Evolutionary conservation across 2,797 vertebrate species (phyloP).

Genomic region (Scleropages formosus): DNA sequence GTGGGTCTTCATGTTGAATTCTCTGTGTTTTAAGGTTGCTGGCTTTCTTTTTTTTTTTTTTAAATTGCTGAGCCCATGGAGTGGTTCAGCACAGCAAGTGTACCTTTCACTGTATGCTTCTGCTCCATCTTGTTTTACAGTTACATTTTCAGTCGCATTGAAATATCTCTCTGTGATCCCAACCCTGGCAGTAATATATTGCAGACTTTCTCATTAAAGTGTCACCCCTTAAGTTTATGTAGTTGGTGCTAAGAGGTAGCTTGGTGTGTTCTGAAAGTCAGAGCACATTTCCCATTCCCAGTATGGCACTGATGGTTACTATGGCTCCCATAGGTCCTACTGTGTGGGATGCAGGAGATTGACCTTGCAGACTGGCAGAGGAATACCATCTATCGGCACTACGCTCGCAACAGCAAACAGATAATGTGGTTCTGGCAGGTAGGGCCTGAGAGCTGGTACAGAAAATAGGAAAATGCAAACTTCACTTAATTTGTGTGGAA

Average conservation of each 20-base stretch:
- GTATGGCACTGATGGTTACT: neutral
- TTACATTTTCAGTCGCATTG: too few relatives aligned
- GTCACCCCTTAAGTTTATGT: too few relatives aligned
- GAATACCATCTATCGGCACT: slow-evolving; percentile 79
- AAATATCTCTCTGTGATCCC: too few relatives aligned
- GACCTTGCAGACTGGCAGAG: slow-evolving; percentile 81
- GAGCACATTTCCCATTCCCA: too few relatives aligned
- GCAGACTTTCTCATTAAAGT: too few relatives aligned
- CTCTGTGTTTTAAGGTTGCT: neutral
- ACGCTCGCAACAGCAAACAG: slow-evolving; percentile 80
- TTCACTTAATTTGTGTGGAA: neutral
- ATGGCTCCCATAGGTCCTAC: slow-evolving; percentile 66
- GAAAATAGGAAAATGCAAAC: neutral
- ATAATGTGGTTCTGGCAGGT: slow-evolving; percentile 88
- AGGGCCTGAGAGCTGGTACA: slow-evolving; percentile 32
- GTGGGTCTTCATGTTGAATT: neutral
- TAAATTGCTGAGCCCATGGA: too few relatives aligned
- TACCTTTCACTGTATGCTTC: too few relatives aligned
- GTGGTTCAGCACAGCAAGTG: too few relatives aligned
- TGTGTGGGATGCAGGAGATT: slow-evolving; percentile 80
- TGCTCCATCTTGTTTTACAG: too few relatives aligned
- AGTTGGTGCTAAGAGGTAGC: too few relatives aligned
- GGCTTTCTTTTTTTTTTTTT: neutral
- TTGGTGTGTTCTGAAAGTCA: too few relatives aligned
- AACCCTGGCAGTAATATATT: too few relatives aligned